Conservation (phyloP, 2,888 invertebrate species). For the Saturnia pavonia region DNA sequence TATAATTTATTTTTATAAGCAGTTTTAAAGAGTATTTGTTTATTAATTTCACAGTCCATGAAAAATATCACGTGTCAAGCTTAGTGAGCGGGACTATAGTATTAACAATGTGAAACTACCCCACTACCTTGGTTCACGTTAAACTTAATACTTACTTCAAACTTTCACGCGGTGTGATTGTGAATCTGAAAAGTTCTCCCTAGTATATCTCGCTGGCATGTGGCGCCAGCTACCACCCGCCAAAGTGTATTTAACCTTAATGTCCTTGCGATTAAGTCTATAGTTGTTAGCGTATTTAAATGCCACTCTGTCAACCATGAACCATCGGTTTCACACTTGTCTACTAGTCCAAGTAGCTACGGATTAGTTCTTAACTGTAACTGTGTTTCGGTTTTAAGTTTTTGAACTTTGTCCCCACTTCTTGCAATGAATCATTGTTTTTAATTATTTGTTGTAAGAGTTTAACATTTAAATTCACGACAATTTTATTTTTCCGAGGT, state of each 20-base stretch:
- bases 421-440: background rate
- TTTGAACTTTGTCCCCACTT: constrained; percentile 30
- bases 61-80: constrained; percentile 14
- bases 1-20: background rate
- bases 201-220: constrained; percentile 48
- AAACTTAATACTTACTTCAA: constrained; percentile 65
- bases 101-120: constrained; percentile 45
- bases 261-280: background rate
- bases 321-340: constrained; percentile 52
- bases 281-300: constrained; percentile 15
- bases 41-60: background rate
- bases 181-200: constrained; percentile 69
- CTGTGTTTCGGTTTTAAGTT: constrained; percentile 41
- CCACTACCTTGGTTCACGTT: constrained; percentile 51
- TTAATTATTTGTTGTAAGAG: background rate
- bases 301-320: constrained; percentile 33
- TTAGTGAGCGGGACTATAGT: constrained; percentile 32
- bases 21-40: background rate
- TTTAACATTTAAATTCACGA: background rate
- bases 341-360: constrained; percentile 45
- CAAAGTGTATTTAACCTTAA: constrained; percentile 31
- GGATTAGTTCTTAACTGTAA: constrained; percentile 51
- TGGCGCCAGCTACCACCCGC: constrained; percentile 37
- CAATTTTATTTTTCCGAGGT: background rate
- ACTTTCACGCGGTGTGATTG: constrained; percentile 67